phyloP scores from a whole-genome alignment of 2,888 invertebrate genomes.

The Cantharis flavilabris region DNA sequence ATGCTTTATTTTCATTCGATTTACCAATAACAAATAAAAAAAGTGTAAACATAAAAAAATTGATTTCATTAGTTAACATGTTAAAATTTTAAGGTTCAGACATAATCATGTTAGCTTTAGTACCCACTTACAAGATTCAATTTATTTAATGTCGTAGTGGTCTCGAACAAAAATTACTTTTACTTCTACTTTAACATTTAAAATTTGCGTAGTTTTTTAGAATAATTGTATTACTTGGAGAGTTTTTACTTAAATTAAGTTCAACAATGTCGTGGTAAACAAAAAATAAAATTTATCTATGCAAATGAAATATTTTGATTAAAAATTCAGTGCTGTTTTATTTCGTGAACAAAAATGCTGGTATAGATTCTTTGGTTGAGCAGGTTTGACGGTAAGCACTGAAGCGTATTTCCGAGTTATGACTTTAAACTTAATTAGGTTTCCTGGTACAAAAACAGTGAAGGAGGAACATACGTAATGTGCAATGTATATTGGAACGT shows the following conservation, averaged over 20 bases:
- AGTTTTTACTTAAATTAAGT: not conserved
- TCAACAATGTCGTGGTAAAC: not conserved
- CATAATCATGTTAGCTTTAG: not conserved
- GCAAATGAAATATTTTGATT: not conserved
- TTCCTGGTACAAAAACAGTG: not conserved
- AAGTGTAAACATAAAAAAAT: not conserved
- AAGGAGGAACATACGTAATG: not conserved
- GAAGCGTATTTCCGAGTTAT: conserved; percentile 13
- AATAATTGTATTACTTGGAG: not conserved
- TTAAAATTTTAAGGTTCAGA: not conserved
- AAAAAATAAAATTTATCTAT: not conserved
- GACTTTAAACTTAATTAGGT: not conserved
- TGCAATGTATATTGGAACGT: not conserved
- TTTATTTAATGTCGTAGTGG: not conserved
- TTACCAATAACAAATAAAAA: not conserved
- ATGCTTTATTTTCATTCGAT: not conserved
- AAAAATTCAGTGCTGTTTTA: not conserved
- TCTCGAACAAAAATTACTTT: not conserved
- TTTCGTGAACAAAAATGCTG: not conserved
- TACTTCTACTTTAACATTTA: not conserved
- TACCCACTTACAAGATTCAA: not conserved
- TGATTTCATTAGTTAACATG: not conserved
- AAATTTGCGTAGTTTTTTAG: not conserved
- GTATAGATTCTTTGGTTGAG: conserved; percentile 7
- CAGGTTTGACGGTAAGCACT: conserved; percentile 5